Base-by-base conservation (phyloP, 1,140 invertebrate genomes). In the Atta texana region DNA sequence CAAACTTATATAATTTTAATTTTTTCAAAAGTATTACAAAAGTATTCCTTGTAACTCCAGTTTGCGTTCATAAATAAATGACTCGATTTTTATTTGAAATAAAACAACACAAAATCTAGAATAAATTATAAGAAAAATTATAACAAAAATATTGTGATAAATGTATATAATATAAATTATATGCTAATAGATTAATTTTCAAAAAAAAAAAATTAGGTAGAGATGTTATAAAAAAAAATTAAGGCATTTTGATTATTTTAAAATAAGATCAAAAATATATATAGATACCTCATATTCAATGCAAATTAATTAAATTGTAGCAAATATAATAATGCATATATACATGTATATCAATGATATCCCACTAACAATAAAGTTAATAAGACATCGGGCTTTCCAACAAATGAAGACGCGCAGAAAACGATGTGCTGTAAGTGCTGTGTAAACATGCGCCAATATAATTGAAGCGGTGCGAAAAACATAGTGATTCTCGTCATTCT, bases 381-480 rank as follows among this genome's bases (percentile, higher is more conserved):
- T 71, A 72, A 44, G 6, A 55, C 31, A 39, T 28, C n/a, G 39
- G 6, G 5, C 21, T 34, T 77, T 14, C 14, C 69, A 44, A 39
- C 34, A 53, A 39, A 72, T 57, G 34, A 39, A 81, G 28, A 78
- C 75, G 34, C 44, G 66, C 31, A 71, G 49, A 71, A 69, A 80
- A 80, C 39, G 55, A 31, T 18, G 39, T 14, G 69, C 69, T 80
- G 51, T 69, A 57, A 92, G 92, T 91, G 88, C 80, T 92, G 16
- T 21, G 89, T 69, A 90, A 92, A 91, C 84, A 91, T 44, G 21
- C 51, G 64, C 34, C 18, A 53, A 21, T 49, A 34, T 75, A 82
- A 92, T 91, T 92, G 87, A 89, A 90, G 89, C 80, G 24, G 55
- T n/a, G 24, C 53, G 55, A 87, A 90, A 68, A 71, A n/a, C 55